These are phyloP conservation scores for Tachina lurida DNA, from an alignment of 2,888 invertebrate genomes.

Conservation along the genomic window DNA sequence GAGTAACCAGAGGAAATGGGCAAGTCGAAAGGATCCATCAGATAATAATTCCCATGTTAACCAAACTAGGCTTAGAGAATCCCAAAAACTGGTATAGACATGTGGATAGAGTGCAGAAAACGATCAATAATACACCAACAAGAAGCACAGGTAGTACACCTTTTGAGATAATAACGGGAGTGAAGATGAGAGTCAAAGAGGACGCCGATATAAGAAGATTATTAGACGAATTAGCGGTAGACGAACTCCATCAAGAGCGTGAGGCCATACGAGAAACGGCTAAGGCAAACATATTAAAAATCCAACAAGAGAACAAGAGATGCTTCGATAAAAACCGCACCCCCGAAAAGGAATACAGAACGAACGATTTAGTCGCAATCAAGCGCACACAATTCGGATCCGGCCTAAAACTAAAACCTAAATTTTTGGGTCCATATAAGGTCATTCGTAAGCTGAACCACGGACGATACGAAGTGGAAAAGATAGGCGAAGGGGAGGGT, in stretches of 20 bases:
- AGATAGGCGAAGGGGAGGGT: slow-evolving; percentile 49
- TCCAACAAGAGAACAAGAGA: too few relatives aligned
- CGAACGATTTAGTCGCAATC: slow-evolving; percentile 48
- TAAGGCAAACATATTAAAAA: not conserved
- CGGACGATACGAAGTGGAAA: slow-evolving; percentile 40
- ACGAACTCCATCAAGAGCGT: not conserved
- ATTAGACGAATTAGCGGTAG: not conserved
- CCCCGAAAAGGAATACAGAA: slow-evolving; percentile 13
- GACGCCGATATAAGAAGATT: not conserved
- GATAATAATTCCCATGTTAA: too few relatives aligned
- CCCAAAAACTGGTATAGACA: too few relatives aligned
- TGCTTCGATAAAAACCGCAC: slow-evolving; percentile 24
- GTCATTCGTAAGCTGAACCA: too few relatives aligned
- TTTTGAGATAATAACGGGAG: not conserved
- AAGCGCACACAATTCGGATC: slow-evolving; percentile 61
- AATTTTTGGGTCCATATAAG: too few relatives aligned
- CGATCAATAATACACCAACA: too few relatives aligned
- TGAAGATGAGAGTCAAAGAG: not conserved
- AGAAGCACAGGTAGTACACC: too few relatives aligned
- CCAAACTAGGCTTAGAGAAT: too few relatives aligned
- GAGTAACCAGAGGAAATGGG: slow-evolving; percentile 60
- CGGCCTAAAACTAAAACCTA: slow-evolving; percentile 35
- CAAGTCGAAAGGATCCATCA: too few relatives aligned
- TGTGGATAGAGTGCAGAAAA: too few relatives aligned
- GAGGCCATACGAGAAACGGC: slow-evolving; percentile 7